Evolutionary conservation across 2,113 vertebrate species (phyloP), one percentile per base, ranked within the genome.

Genomic region (Chloropsis cyanopogon): DNA sequence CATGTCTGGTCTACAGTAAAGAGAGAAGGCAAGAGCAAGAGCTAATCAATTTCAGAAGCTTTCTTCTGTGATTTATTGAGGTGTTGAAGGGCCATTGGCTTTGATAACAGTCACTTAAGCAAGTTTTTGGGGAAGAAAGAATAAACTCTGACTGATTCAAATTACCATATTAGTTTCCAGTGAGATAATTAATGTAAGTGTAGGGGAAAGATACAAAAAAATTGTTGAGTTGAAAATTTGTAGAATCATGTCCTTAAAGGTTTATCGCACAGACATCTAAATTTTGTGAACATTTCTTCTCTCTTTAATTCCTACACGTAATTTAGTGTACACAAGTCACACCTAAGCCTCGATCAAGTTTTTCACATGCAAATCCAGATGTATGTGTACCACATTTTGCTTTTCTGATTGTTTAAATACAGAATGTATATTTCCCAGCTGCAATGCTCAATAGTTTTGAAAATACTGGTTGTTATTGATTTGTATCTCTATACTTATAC

Each of bases 101-200:
- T 96, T 95, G 65, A 90, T 72, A 94, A 95, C 95, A 89, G 93
- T 72, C 33, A 31, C 28, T 88, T 92, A 91, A 95, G 41, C 26
- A 94, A 46, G 42, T 93, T 88, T 70, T 72, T 20, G 6, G 65
- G 64, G 41, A 76, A 53, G 49, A 68, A 94, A 94, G 92, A 95
- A 86, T 52, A 89, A 82, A 56, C 53, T 95, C 59, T 29, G 73
- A 89, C 50, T 94, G 26, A 93, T 72, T 91, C 25, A 93, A 41
- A 92, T 96, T 91, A 93, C 84, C 52, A 37, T 89, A 80, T 65
- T 87, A 53, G 21, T 33, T 96, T 92, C 83, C 35, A 86, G 21
- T 47, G 23, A 22, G 47, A 88, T 95, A 96, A 96, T 84, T 91
- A 66, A 91, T 19, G 37, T 84, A 87, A 96, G 28, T 71, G 77